Conservation (phyloP, 1,140 invertebrate species). For the Cotesia glomerata region DNA sequence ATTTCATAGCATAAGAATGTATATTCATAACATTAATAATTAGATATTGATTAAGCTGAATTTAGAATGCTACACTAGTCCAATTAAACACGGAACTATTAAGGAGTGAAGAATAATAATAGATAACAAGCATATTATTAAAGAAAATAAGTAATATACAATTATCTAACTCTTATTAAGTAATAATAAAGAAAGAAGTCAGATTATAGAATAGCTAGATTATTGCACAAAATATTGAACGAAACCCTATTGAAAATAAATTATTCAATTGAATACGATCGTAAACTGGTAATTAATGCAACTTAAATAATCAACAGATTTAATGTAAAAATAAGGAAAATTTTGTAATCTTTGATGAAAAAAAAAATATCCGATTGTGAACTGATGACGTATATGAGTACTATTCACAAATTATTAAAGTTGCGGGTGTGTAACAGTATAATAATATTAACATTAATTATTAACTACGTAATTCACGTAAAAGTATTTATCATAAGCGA, state of each 20-base stretch:
- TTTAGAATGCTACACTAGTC: constrained; percentile 5
- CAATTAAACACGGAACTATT: constrained; percentile 20
- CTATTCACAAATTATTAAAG: constrained; percentile 57
- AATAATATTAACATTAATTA: constrained; percentile 42
- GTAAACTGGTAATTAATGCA: neutral
- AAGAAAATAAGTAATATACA: constrained; percentile 25
- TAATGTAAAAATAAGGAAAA: constrained; percentile 11
- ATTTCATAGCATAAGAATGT: too few relatives aligned
- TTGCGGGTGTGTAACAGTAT: constrained; percentile 51
- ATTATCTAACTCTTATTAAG: constrained; percentile 24
- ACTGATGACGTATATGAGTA: constrained; percentile 49
- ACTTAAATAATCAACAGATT: neutral
- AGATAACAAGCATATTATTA: constrained; percentile 27
- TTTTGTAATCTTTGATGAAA: neutral
- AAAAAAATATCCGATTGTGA: constrained; percentile 22
- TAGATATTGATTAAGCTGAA: constrained; percentile 1
- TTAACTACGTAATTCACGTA: constrained; percentile 54
- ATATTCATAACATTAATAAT: neutral
- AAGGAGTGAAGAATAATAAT: constrained; percentile 28
- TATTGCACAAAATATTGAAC: neutral
- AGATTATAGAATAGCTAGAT: neutral
- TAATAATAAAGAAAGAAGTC: neutral
- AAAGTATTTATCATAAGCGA: constrained; percentile 49
- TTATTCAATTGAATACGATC: neutral
- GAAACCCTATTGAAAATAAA: constrained; percentile 3